These are phyloP conservation scores for Sphaerophoria taeniata DNA, from an alignment of 2,888 invertebrate genomes.

Conservation along the genomic window DNA sequence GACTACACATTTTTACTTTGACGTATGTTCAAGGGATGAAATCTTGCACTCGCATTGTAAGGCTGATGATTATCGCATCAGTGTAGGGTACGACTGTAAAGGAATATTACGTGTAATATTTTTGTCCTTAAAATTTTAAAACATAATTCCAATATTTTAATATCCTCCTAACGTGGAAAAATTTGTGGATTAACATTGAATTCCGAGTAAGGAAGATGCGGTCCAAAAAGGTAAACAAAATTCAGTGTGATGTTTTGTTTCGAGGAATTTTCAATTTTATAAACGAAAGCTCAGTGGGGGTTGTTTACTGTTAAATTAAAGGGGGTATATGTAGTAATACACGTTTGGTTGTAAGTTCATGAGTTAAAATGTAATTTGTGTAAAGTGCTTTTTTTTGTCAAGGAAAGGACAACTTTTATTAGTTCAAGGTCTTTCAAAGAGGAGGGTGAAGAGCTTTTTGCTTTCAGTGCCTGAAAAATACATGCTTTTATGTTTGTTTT, in stretches of 20 bases:
- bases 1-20: background rate
- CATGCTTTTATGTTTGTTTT: background rate
- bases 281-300: too few relatives aligned
- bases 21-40: conserved; percentile 39
- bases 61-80: conserved; percentile 55
- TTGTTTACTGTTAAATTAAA: too few relatives aligned
- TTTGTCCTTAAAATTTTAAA: conserved; percentile 26
- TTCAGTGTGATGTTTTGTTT: background rate
- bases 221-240: conserved; percentile 72
- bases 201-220: conserved; percentile 48
- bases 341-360: background rate
- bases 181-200: conserved; percentile 46
- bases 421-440: conserved; percentile 67
- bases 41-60: conserved; percentile 38
- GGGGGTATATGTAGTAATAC: background rate
- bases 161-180: conserved; percentile 38
- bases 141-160: conserved; percentile 43
- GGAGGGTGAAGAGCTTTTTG: conserved; percentile 55
- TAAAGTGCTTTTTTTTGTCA: conserved; percentile 37
- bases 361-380: conserved; percentile 25
- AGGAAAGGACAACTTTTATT: conserved; percentile 52
- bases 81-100: conserved; percentile 55
- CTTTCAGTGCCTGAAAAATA: background rate
- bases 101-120: conserved; percentile 41
- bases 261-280: background rate